These are phyloP conservation scores for Drosophila diplacantha DNA, from an alignment of 2,888 invertebrate genomes.

Conservation along the genomic window DNA sequence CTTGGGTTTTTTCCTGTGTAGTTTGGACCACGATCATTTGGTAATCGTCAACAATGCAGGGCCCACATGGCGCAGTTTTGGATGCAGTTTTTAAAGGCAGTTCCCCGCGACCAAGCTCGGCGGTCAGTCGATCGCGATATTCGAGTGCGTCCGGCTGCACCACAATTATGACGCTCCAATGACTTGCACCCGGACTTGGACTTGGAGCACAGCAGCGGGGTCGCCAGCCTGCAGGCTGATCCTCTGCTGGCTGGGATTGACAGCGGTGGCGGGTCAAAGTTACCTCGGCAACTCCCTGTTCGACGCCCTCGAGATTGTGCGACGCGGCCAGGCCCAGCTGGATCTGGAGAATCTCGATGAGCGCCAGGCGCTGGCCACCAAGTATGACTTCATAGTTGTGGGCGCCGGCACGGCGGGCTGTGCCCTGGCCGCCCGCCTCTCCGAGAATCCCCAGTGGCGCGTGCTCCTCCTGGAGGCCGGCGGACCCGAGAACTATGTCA, in stretches of 20 bases:
- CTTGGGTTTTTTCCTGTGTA: background rate
- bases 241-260: background rate
- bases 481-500: constrained; percentile 82
- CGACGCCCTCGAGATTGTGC: constrained; percentile 58
- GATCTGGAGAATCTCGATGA: constrained; percentile 67
- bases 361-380: constrained; percentile 58
- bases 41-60: constrained; percentile 8
- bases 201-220: too few species aligned
- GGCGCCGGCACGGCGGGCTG: constrained; percentile 91
- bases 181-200: background rate
- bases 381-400: constrained; percentile 87
- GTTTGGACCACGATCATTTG: constrained; percentile 6
- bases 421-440: constrained; percentile 84
- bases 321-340: constrained; percentile 64
- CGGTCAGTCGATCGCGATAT: constrained; percentile 28
- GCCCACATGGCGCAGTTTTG: background rate
- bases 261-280: constrained; percentile 8
- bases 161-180: constrained; percentile 17
- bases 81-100: constrained; percentile 6
- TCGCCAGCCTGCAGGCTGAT: background rate
- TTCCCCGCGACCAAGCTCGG: background rate
- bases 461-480: constrained; percentile 86
- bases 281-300: constrained; percentile 32
- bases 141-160: constrained; percentile 20
- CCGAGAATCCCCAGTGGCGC: constrained; percentile 83